Evolutionary conservation across 2,888 invertebrate species (phyloP), one percentile per base, ranked within the genome.

Genomic region (Orgyia antiqua): DNA sequence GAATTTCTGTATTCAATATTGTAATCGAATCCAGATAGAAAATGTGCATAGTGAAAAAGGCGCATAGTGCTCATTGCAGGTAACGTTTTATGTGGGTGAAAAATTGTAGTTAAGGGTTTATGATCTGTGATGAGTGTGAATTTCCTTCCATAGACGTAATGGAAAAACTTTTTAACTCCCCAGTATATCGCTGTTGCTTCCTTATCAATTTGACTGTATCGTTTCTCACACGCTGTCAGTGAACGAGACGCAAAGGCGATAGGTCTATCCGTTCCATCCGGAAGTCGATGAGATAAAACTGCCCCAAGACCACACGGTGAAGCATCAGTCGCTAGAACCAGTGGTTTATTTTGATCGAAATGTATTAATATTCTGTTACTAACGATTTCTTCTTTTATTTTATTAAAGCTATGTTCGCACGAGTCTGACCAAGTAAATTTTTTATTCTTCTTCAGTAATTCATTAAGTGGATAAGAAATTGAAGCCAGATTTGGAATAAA

Each of bases 161-260:
- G 40, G 29, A 58, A 50, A 34, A 64, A 71, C 36, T 51, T 55
- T 31, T 57, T 53, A 7, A 65, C 39, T 15, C 51, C 61, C 42
- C 49, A 69, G 6, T 51, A 36, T 7, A 60, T 47, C 18, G 49
- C 51, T 10, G 53, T 38, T 5, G 62, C 68, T 42, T 69, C 68
- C 40, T 58, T 51, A 54, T 52, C 12, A 31, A 33, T 41, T 70
- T 66, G 10, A n/a, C 20, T 20, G 3, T 20, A 20, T n/a, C 9
- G 7, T n/a, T 20, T 20, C 9, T 20, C 20, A 9, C 20, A n/a
- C 5, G 3, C 3, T 20, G 20, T 20, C 9, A 20, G 8, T 3
- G 8, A 20, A 5, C 20, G 20, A n/a, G 20, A 20, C 9, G 20
- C 20, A 20, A 7, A 20, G 3, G 20, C 20, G 9, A 20, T 20